These are phyloP conservation scores for Varanus komodoensis DNA, from an alignment of 2,113 vertebrate genomes.

Conservation along the genomic window DNA sequence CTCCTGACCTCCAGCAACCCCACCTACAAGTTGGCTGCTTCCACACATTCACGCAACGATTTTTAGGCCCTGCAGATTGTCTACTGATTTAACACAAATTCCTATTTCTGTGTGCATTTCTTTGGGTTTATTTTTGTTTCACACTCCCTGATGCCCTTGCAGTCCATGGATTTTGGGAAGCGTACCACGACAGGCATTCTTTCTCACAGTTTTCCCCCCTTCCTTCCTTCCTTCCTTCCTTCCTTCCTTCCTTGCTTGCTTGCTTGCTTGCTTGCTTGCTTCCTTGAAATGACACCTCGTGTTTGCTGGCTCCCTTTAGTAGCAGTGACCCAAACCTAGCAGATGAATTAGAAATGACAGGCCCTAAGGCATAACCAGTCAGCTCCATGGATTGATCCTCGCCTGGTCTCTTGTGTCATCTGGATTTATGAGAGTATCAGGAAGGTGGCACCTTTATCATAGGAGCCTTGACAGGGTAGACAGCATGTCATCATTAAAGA, in stretches of 20 bases:
- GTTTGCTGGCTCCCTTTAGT: background rate
- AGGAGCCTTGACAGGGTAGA: background rate
- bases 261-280: background rate
- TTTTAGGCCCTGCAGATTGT: background rate
- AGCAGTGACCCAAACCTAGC: background rate
- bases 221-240: background rate
- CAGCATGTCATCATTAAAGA: slow-evolving; percentile 4
- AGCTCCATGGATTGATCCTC: background rate
- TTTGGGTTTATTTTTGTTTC: background rate
- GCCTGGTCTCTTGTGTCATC: slow-evolving; percentile 3
- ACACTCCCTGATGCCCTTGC: background rate
- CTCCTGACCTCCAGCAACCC: too few species aligned
- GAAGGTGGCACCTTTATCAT: background rate
- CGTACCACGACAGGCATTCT: background rate
- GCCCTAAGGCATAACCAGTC: background rate
- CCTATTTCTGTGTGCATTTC: background rate
- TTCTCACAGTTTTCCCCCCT: too few species aligned
- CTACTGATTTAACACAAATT: background rate
- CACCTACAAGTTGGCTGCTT: too few species aligned
- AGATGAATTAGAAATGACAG: slow-evolving; percentile 20
- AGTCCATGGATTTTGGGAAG: background rate
- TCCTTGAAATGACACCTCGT: background rate
- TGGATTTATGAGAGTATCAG: background rate
- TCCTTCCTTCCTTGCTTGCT: background rate
- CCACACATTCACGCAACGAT: background rate